Evolutionary conservation across 92 coral and sea anemone species (phyloP), one percentile per base, ranked within the genome.

Genomic region (Siderastrea radians): DNA sequence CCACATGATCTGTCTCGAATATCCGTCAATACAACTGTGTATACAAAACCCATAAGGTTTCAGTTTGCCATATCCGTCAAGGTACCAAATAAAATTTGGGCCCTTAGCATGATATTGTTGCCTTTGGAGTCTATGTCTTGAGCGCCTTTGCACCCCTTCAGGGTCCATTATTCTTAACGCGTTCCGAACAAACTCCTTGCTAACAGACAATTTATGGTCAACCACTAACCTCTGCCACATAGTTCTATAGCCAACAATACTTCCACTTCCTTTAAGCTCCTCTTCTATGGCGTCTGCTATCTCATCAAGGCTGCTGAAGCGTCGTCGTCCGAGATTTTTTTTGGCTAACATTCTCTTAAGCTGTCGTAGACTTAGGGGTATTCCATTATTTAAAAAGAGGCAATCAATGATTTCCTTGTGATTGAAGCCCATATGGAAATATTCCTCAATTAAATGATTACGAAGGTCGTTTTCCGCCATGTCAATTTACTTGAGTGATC

Each of bases 61-160:
- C n/a, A n/a, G n/a, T n/a, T n/a, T n/a, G n/a, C n/a, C n/a, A n/a
- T n/a, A n/a, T n/a, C n/a, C n/a, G 48, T 92, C 90, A 61, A 87
- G 77, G 84, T 88, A 90, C 94, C 92, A 93, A 75, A 86, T 75
- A 87, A 68, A 93, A 83, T 89, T 93, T 53, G 95, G 89, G 46
- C 93, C 87, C 69, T 89, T 85, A 68, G 92, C 88, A 49, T 87
- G 75, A 83, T 93, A 92, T 75, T 74, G 90, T 49, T 89, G 82
- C 81, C 93, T 89, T 77, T 86, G 90, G 53, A 92, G 88, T 68
- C 93, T 75, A 57, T 92, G 88, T 60, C 73, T 88, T 88, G 82
- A 78, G 55, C 83, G 86, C 75, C 70, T 87, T 52, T 87, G 75
- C 16, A 80, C 91, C 74, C 86, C 91, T 66, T 87, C 91, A 71